Percentiles rank a stretch among this genome's conserved stretches.
Evolutionary conservation across 2,113 vertebrate genomes (phyloP).

Genomic region (Erythrolamprus reginae): DNA sequence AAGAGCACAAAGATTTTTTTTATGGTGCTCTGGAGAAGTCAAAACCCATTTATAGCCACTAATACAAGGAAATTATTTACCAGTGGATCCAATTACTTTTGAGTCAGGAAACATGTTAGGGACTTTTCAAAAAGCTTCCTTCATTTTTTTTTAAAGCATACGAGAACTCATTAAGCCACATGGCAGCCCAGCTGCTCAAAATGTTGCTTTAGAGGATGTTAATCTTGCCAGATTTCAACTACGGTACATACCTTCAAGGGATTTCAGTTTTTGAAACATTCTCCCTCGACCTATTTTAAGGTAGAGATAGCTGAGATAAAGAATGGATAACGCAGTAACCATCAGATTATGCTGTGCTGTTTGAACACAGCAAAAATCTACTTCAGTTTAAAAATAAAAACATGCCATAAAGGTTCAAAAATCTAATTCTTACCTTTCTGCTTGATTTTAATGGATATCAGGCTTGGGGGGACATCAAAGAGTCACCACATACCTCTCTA

Average conservation of each 20-base stretch:
- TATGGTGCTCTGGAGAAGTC: background rate
- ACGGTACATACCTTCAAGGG: background rate
- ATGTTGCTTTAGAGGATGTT: background rate
- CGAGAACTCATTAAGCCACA: background rate
- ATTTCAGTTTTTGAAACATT: background rate
- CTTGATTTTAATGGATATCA: background rate
- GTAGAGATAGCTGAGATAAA: background rate
- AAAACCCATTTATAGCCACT: background rate
- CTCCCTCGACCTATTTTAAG: background rate
- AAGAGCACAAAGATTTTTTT: background rate
- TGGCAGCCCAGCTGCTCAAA: background rate
- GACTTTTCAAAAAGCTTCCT: background rate
- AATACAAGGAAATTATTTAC: background rate
- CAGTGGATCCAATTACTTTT: background rate
- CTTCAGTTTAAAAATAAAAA: background rate
- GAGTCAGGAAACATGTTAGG: background rate
- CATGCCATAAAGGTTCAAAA: background rate
- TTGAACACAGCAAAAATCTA: background rate
- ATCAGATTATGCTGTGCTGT: background rate
- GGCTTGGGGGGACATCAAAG: background rate
- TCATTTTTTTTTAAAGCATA: background rate
- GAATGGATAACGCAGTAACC: background rate
- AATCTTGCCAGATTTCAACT: background rate
- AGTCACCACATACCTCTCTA: background rate
- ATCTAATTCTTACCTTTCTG: background rate